Conservation (phyloP, 2,888 invertebrate species). For the Pycnomerus fuliginosus region DNA sequence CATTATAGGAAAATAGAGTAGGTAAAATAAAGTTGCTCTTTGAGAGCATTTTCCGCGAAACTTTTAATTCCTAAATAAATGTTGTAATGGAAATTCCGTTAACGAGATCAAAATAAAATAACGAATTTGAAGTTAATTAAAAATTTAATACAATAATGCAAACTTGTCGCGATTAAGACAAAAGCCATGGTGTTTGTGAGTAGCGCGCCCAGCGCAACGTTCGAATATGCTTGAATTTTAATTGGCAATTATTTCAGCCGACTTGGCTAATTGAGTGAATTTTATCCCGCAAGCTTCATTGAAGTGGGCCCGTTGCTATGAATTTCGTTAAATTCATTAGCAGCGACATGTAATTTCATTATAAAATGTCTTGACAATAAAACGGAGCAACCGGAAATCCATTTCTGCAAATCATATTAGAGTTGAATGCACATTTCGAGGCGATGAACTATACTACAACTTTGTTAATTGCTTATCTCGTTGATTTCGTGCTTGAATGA, state of each 20-base stretch:
- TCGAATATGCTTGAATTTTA: constrained; percentile 37
- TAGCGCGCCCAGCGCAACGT: constrained; percentile 20
- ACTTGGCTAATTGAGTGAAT: constrained; percentile 43
- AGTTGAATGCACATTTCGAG: constrained; percentile 16
- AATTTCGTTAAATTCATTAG: constrained; percentile 30
- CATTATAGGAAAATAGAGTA: too few species aligned
- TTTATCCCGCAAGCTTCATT: constrained; percentile 36
- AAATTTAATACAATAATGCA: too few species aligned
- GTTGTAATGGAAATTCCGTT: too few species aligned
- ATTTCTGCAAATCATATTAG: constrained; percentile 16
- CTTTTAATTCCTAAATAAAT: too few species aligned
- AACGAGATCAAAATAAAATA: too few species aligned
- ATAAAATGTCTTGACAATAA: constrained; percentile 27
- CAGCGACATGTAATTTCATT: constrained; percentile 26
- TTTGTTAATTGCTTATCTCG: constrained; percentile 30
- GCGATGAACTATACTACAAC: constrained; percentile 25
- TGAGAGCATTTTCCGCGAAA: too few species aligned
- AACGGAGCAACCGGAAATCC: constrained; percentile 10
- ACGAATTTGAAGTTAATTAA: too few species aligned
- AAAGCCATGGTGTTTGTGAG: constrained; percentile 1
- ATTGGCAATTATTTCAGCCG: constrained; percentile 47
- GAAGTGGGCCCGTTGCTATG: constrained; percentile 26
- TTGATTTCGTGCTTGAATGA: constrained; percentile 26
- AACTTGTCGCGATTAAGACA: too few species aligned
- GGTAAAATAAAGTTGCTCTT: too few species aligned